Conservation (phyloP, 2,113 vertebrate genomes). For the Tragelaphus strepsiceros region DNA sequence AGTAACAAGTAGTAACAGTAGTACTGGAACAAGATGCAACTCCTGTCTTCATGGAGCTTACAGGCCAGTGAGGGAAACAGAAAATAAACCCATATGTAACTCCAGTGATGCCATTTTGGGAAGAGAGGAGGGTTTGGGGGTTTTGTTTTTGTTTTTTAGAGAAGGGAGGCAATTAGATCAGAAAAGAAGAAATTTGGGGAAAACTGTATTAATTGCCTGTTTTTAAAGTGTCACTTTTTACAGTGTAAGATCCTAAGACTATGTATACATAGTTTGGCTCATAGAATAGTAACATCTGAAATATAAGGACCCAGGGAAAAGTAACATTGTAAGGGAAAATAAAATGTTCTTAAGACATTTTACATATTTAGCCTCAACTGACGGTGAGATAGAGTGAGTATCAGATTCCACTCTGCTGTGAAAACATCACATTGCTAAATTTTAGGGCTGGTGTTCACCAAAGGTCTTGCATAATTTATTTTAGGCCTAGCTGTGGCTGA, state of each 20-base stretch:
- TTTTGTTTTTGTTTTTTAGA: not conserved
- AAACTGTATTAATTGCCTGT: not conserved
- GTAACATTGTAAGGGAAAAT: not conserved
- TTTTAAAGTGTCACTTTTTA: not conserved
- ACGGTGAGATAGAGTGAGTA: not conserved
- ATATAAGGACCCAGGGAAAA: not conserved
- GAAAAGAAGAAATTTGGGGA: not conserved
- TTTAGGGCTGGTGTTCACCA: not conserved
- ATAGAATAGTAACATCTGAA: not conserved
- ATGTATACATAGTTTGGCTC: not conserved
- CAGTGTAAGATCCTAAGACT: not conserved
- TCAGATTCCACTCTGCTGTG: not conserved
- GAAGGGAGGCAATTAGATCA: not conserved
- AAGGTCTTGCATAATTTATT: not conserved
- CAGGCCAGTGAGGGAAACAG: not conserved
- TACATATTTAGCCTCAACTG: not conserved
- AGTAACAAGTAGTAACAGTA: no score
- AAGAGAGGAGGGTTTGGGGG: not conserved
- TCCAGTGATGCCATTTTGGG: not conserved
- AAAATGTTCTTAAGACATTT: not conserved
- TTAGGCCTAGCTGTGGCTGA: not conserved
- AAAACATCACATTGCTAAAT: not conserved
- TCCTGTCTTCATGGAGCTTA: not conserved
- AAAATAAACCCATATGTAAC: not conserved
- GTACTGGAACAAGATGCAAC: not conserved